phyloP scores from a whole-genome alignment of 2,888 invertebrate genomes.

The Metalampra italica region DNA sequence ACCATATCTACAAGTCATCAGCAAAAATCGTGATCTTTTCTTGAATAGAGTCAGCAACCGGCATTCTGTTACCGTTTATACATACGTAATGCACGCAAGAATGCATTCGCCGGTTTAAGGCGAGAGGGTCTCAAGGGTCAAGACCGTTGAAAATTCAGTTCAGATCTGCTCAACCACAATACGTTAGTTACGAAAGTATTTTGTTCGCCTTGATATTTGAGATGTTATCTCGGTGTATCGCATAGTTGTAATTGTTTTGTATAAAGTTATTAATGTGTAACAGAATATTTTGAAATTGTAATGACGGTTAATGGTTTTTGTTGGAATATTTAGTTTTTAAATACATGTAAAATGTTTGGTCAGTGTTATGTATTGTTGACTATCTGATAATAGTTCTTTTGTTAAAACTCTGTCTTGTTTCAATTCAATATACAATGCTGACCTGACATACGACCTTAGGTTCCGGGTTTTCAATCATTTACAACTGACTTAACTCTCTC shows the following conservation, averaged over 20 bases:
- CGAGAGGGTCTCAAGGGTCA: constrained; percentile 8
- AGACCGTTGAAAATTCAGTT: constrained; percentile 8
- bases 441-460: background rate
- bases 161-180: constrained; percentile 8
- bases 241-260: constrained; percentile 7
- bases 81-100: constrained; percentile 6
- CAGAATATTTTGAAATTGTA: background rate
- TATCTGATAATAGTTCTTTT: too few relatives aligned
- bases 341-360: too few relatives aligned
- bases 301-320: background rate
- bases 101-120: constrained; percentile 7
- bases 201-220: constrained; percentile 13
- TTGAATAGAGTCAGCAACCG: background rate
- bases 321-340: too few relatives aligned
- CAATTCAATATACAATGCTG: too few relatives aligned
- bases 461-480: background rate
- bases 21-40: background rate
- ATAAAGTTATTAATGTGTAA: background rate
- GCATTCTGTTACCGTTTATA: background rate
- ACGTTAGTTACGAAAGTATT: constrained; percentile 9
- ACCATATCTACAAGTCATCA: background rate
- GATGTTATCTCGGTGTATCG: constrained; percentile 1
- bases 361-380: too few relatives aligned
- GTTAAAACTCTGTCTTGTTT: too few relatives aligned
- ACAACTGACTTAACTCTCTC: too few relatives aligned